These are phyloP conservation scores for Cranoglanis bouderius DNA, from an alignment of 2,113 vertebrate genomes.

Conservation along the genomic window DNA sequence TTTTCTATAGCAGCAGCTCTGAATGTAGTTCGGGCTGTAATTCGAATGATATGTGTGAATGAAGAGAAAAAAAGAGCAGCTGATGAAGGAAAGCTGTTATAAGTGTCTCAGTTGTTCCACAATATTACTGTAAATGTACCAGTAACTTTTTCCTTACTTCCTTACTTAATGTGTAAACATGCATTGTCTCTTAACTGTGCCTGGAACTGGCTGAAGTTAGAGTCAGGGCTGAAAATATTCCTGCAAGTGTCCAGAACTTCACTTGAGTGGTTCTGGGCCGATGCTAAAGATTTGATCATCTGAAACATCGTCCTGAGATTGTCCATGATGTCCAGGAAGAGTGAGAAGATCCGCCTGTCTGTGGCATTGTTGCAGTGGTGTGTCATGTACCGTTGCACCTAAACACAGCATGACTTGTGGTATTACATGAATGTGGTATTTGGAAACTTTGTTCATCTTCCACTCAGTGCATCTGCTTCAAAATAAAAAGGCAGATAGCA, in stretches of 20 bases:
- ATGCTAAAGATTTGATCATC: constrained; percentile 59
- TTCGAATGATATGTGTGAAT: neutral
- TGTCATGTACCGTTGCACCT: constrained; percentile 79
- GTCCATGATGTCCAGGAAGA: constrained; percentile 75
- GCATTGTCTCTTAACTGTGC: constrained; percentile 70
- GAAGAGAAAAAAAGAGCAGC: too few species aligned
- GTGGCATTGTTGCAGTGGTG: constrained; percentile 75
- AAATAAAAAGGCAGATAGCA: too few species aligned
- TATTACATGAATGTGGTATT: too few species aligned
- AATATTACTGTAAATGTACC: too few species aligned
- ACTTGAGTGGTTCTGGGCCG: constrained; percentile 51
- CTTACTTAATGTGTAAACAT: neutral
- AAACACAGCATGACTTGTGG: constrained; percentile 8
- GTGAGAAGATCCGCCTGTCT: constrained; percentile 69
- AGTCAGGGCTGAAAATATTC: constrained; percentile 71
- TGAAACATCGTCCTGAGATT: constrained; percentile 70
- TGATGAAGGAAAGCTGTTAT: too few species aligned
- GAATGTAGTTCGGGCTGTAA: neutral
- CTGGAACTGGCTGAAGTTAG: constrained; percentile 71
- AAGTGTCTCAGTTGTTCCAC: too few species aligned
- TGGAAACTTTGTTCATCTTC: too few species aligned
- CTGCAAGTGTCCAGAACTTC: constrained; percentile 72
- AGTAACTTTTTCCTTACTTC: neutral
- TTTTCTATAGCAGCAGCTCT: too few species aligned
- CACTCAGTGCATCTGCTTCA: too few species aligned